Evolutionary conservation across 2,797 vertebrate genomes (phyloP).

Genomic region (Diplodus sargus): DNA sequence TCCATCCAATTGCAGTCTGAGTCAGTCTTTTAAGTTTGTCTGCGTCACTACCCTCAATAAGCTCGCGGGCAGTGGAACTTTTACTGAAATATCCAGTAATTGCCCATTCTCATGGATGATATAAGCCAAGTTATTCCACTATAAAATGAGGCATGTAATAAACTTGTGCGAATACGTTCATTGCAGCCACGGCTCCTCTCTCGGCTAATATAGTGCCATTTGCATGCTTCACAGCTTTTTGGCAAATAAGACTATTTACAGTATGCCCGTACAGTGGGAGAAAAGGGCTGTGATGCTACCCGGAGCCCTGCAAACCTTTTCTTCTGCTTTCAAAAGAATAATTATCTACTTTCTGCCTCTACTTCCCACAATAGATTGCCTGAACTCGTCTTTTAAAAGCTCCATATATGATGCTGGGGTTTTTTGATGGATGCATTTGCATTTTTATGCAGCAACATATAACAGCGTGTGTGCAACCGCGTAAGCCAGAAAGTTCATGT

Average conservation of each 20-base stretch:
- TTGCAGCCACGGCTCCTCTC: constrained; percentile 64
- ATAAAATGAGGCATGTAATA: constrained; percentile 82
- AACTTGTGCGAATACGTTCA: constrained; percentile 74
- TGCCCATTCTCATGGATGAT: constrained; percentile 77
- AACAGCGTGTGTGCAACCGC: not conserved
- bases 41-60: constrained; percentile 78
- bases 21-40: constrained; percentile 79
- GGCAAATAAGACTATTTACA: constrained; percentile 66
- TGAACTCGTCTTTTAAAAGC: constrained; percentile 4
- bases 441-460: constrained; percentile 22
- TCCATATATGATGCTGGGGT: constrained; percentile 18
- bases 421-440: constrained; percentile 44
- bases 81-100: constrained; percentile 79
- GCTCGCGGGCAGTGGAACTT: constrained; percentile 69
- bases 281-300: constrained; percentile 26
- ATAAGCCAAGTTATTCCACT: constrained; percentile 75
- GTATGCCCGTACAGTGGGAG: constrained; percentile 53
- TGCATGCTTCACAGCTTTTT: constrained; percentile 71
- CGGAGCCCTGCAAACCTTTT: constrained; percentile 27
- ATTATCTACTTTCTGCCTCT: constrained; percentile 32
- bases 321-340: constrained; percentile 44
- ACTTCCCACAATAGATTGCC: constrained; percentile 8
- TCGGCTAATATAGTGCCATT: constrained; percentile 65
- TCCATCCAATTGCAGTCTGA: constrained; percentile 69
- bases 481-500: constrained; percentile 24